A percentile compares a stretch with the other conserved stretches of the same genome.
These are phyloP conservation scores for Peromyscus melanophrys DNA, from an alignment of 2,797 vertebrate species.

Conservation along the genomic window DNA sequence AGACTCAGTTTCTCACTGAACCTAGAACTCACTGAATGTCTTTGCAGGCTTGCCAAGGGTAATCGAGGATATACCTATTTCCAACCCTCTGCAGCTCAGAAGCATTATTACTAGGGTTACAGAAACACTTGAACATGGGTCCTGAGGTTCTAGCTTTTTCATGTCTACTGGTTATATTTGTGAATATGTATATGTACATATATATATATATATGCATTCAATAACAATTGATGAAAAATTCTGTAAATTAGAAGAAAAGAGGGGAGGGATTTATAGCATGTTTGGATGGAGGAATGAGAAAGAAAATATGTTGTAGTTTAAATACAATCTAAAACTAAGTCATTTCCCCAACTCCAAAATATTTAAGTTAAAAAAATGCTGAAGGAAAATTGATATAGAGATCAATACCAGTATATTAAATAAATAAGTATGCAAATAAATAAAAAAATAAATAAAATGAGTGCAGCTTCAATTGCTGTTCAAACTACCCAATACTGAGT, in stretches of 20 bases:
- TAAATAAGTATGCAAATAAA: neutral
- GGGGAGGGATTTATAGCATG: too few species aligned
- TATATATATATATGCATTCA: neutral
- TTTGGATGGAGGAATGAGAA: neutral
- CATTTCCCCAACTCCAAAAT: neutral
- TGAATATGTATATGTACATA: too few species aligned
- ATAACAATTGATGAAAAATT: neutral
- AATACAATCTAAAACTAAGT: neutral
- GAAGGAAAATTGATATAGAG: conserved; percentile 27
- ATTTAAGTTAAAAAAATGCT: conserved; percentile 15
- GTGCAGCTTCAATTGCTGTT: neutral
- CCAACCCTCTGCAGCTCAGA: neutral
- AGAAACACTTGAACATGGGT: neutral
- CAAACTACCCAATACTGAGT: neutral
- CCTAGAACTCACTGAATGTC: neutral
- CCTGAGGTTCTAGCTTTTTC: neutral
- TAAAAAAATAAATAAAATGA: neutral
- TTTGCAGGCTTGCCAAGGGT: neutral
- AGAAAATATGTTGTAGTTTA: neutral
- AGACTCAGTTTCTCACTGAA: neutral
- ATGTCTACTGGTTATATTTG: neutral
- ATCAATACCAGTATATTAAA: neutral
- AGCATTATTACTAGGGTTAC: neutral
- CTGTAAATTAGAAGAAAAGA: neutral
- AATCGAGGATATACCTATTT: neutral